Conservation (phyloP, 2,113 vertebrate species). For the Crotophaga sulcirostris region DNA sequence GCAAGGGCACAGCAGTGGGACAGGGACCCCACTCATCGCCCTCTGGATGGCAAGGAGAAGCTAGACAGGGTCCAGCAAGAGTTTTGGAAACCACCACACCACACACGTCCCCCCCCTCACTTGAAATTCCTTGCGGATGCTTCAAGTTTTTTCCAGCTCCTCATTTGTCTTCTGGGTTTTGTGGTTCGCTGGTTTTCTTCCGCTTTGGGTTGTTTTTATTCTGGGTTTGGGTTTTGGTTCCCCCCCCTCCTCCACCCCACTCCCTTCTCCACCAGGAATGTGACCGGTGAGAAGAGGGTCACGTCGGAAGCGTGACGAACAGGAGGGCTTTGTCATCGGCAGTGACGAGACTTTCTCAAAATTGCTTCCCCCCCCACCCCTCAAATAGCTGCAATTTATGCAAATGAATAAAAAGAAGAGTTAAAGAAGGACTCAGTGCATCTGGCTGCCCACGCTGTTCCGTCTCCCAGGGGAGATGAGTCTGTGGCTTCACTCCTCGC, state of each 20-base stretch:
- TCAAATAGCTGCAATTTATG: not conserved
- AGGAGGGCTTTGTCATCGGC: not conserved
- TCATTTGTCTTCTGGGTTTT: not conserved
- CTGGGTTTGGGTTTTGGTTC: not conserved
- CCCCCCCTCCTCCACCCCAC: not conserved
- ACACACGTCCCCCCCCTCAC: too few relatives aligned
- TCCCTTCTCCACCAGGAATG: not conserved
- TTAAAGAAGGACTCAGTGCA: not conserved
- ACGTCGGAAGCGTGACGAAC: not conserved
- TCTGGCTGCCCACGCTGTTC: not conserved
- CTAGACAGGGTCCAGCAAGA: not conserved
- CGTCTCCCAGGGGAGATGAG: not conserved
- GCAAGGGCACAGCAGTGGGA: rapidly evolving
- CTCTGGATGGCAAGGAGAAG: not conserved
- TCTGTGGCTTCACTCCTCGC: rapidly evolving
- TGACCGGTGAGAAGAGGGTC: not conserved
- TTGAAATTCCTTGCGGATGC: not conserved
- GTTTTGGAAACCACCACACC: not conserved
- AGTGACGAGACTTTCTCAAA: not conserved
- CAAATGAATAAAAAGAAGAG: not conserved
- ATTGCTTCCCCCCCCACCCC: not conserved
- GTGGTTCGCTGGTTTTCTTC: not conserved
- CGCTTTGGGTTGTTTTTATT: not conserved
- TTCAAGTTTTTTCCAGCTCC: constrained; percentile 36
- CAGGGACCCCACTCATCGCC: not conserved